Evolutionary conservation across 2,888 invertebrate species (phyloP).

Genomic region (Agrypnus murinus): DNA sequence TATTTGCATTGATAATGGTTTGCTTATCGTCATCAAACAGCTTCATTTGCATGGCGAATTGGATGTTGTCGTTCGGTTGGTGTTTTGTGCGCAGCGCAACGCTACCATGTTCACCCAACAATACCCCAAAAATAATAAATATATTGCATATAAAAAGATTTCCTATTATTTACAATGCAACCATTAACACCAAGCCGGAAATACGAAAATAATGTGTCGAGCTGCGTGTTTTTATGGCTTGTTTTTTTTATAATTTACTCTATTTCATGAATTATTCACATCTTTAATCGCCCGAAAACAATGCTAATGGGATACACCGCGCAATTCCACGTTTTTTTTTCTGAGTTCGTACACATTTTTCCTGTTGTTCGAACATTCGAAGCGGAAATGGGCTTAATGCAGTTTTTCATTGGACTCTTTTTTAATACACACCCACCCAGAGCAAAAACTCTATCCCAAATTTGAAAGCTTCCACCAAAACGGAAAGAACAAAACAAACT

Average conservation of each 20-base stretch:
- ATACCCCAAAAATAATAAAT: no score
- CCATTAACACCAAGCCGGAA: constrained; percentile 32
- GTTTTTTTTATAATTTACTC: constrained; percentile 40
- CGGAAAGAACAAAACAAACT: no score
- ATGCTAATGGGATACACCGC: constrained; percentile 40
- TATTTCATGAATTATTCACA: constrained; percentile 44
- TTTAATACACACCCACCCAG: no score
- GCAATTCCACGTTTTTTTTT: constrained; percentile 33
- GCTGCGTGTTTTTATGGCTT: constrained; percentile 39
- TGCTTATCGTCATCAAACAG: constrained; percentile 19
- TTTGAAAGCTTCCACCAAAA: no score
- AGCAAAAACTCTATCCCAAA: no score
- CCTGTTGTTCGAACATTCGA: constrained; percentile 14
- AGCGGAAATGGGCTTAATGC: constrained; percentile 36
- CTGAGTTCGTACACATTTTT: constrained; percentile 3
- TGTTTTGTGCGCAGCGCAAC: no score
- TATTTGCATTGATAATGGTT: constrained; percentile 31
- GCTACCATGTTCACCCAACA: no score
- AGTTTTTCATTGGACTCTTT: constrained; percentile 11
- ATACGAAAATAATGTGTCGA: constrained; percentile 38
- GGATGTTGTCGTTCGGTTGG: no score
- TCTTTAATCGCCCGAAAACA: constrained; percentile 47
- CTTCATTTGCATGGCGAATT: constrained; percentile 10
- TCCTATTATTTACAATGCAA: not conserved
- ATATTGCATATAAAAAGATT: no score